These are phyloP conservation scores for Diabrotica virgifera DNA, from an alignment of 1,140 invertebrate species.

Conservation along the genomic window DNA sequence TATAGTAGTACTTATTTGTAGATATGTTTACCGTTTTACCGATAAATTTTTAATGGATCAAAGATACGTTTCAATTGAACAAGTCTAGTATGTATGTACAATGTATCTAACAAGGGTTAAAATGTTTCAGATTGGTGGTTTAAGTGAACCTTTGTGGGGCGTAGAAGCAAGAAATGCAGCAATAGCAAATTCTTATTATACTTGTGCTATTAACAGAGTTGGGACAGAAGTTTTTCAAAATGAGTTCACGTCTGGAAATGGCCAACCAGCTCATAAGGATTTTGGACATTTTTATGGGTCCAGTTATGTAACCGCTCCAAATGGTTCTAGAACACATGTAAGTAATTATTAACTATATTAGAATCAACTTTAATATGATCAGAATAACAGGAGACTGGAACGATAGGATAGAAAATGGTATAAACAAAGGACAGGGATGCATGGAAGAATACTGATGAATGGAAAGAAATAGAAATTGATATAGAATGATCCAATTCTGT, in stretches of 20 bases:
- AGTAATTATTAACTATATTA: conserved; percentile 21
- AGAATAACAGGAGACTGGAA: too few species aligned
- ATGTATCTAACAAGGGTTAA: too few species aligned
- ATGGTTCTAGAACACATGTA: conserved; percentile 88
- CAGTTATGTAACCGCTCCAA: conserved; percentile 89
- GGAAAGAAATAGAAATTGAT: too few species aligned
- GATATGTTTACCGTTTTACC: too few species aligned
- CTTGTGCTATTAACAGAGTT: conserved; percentile 94
- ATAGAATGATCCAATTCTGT: too few species aligned
- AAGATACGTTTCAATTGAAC: too few species aligned
- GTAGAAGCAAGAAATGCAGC: conserved; percentile 98
- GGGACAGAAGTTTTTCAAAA: conserved; percentile 88
- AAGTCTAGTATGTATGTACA: too few species aligned
- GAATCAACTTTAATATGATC: background rate
- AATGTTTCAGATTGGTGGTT: conserved; percentile 51
- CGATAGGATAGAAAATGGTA: too few species aligned
- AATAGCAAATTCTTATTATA: conserved; percentile 93
- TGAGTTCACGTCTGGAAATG: conserved; percentile 95
- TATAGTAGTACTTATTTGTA: too few species aligned
- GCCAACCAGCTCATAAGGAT: conserved; percentile 83
- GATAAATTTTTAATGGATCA: too few species aligned
- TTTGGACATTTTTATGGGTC: conserved; percentile 99
- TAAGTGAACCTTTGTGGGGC: conserved; percentile 93
- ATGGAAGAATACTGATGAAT: too few species aligned
- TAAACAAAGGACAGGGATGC: too few species aligned